A percentile compares a stretch with the other conserved stretches of the same genome.
phyloP scores from a whole-genome alignment of 2,888 invertebrate species.

The Allolobophora icterica region DNA sequence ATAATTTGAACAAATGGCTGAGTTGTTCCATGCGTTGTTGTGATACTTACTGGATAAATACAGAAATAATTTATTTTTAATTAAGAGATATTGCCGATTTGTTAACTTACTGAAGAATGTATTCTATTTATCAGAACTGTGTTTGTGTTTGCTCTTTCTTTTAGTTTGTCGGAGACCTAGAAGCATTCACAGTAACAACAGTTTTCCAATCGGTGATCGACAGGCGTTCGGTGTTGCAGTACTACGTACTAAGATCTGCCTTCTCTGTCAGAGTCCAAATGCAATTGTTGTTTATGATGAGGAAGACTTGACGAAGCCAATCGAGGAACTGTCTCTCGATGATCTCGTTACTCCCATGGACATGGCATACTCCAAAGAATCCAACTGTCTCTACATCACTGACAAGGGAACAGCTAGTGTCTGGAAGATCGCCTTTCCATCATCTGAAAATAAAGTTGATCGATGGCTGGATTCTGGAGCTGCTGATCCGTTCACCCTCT shows the following conservation, averaged over 20 bases:
- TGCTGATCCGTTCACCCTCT: no score
- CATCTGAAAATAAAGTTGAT: neutral
- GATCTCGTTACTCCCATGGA: neutral
- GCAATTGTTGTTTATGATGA: neutral
- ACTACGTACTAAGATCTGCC: neutral
- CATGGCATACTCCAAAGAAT: neutral
- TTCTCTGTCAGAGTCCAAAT: neutral
- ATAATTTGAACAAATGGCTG: no score
- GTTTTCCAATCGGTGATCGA: neutral
- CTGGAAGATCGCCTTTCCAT: neutral
- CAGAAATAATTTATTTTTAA: no score
- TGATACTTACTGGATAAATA: no score
- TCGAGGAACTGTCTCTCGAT: neutral
- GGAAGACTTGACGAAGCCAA: neutral
- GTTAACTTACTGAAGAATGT: no score
- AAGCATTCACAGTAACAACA: no score
- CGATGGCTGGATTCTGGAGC: no score
- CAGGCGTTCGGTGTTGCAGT: neutral
- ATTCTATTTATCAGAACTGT: no score
- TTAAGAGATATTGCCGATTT: no score
- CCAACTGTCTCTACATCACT: constrained; percentile 17
- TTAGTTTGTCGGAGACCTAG: neutral
- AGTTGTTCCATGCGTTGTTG: no score
- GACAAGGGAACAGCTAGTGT: neutral
- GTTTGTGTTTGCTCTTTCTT: no score